Base-by-base conservation (phyloP, 2,113 vertebrate genomes). In the Calyptommatus sinebrachiatus region DNA sequence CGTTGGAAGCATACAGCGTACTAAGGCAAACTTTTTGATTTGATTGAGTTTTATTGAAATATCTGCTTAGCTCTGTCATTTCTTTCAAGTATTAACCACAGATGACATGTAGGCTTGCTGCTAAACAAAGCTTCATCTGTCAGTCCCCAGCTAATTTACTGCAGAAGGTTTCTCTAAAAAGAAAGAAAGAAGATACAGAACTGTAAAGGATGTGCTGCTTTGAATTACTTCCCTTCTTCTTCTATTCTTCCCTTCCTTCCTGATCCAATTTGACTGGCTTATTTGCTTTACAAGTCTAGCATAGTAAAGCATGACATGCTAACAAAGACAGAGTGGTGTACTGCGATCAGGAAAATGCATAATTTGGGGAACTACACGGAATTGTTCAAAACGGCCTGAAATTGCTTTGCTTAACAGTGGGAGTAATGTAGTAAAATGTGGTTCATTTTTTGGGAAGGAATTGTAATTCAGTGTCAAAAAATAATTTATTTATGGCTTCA, bases 141-240 rank as follows among this genome's bases (percentile, higher is more conserved):
- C 91, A 79, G 53, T 73, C 74, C 35, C 14, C 71, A 24, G 24
- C 73, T 89, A 85, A 91, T 89, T 91, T 82, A 91, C 82, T 84
- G 85, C 41, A 68, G 65, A 18, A 70, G 45, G 45, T 60, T 74
- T 83, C 77, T 5, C 70, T 78, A 21, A 60, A 69, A 68, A 41
- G 35, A 41, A 41, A 41, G 35, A 41, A 41, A 29, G 35, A 78
- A 72, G n/a, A 26, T 66, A 28, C 74, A 35, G 83, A 76, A 79
- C 62, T 82, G 71, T 70, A 35, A 82, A 85, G 80, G 60, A 88
- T 84, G 81, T 84, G 74, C 75, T 81, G 29, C 29, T 78, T 68
- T 75, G 14, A 18, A 61, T 73, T 88, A 63, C 68, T 77, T 53
- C 81, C 8, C 50, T 29, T 7, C 75, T 53, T 29, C n/a, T 67